Base-by-base conservation (phyloP, 2,113 vertebrate genomes). In the Ammodytes dubius region DNA sequence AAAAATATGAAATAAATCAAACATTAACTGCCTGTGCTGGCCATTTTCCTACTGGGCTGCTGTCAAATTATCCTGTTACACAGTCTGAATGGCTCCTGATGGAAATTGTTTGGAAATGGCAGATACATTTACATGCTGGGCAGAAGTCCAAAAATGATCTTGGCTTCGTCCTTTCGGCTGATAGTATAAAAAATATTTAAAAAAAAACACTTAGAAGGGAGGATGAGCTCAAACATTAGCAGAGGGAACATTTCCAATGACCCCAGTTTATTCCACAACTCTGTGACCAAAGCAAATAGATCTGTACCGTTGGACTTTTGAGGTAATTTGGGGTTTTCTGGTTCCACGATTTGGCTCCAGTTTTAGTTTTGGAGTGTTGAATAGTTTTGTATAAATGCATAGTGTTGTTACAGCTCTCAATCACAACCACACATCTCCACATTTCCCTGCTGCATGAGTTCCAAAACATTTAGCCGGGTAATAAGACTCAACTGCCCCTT, bases 41-140 rank as follows among this genome's bases (percentile, higher is more conserved):
- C 92, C 85, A 71, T 85, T 89, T 87, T 91, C 82, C 85, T 86
- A 74, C 77, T 85, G 87, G 84, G 89, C 89, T 85, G 81, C 87
- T 89, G 90, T 93, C 90, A 90, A 88, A 92, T 91, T 83, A 91
- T 89, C 87, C 87, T 76, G 82, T 88, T 84, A 76, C 89, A 83
- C 82, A 74, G 66, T 80, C 82, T 93, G 92, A 93, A 93, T 92
- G 90, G 88, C 87, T 89, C 88, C 88, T 93, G 91, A 92, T 93
- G 90, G 91, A 92, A 92, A 92, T 91, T 92, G 91, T 92, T 90
- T 90, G 87, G 89, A 91, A 91, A 91, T 91, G 87, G 90, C 88
- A 91, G 92, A 88, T 90, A 87, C 85, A 91, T 91, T 92, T 90
- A 91, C 88, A 89, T 86, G 88, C 89, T 91, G 91, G 91, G 91